Conservation (phyloP, 2,888 invertebrate species). For the Watsonalla binaria region DNA sequence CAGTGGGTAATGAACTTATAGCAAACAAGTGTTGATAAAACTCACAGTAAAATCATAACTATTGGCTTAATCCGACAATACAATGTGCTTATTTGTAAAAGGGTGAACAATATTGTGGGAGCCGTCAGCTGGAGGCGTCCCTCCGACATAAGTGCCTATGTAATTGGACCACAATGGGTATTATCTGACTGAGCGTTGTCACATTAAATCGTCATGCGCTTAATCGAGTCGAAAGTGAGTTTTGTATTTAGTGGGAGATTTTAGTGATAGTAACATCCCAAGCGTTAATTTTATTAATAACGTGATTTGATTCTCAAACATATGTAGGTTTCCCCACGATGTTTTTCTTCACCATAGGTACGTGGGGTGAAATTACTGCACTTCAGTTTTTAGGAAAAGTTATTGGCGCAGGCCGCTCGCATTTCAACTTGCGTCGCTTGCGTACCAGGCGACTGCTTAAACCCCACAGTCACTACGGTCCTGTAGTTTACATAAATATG, state of each 20-base stretch:
- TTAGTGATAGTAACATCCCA: too few species aligned
- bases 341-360: too few species aligned
- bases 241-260: constrained; percentile 15
- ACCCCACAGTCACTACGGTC: too few species aligned
- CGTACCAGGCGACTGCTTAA: too few species aligned
- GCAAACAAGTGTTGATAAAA: constrained; percentile 16
- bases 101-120: constrained; percentile 22
- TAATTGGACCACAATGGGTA: constrained; percentile 59
- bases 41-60: constrained; percentile 13
- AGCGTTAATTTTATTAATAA: too few species aligned
- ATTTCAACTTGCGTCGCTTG: too few species aligned
- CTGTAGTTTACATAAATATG: too few species aligned
- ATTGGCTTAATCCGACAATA: constrained; percentile 23
- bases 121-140: constrained; percentile 57
- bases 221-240: constrained; percentile 54
- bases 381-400: too few species aligned
- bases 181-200: constrained; percentile 64
- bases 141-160: constrained; percentile 30
- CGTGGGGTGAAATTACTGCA: too few species aligned
- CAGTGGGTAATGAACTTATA: not conserved
- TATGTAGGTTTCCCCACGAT: too few species aligned
- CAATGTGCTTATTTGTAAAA: constrained; percentile 17
- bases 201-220: constrained; percentile 62
- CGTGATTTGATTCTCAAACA: too few species aligned
- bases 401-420: too few species aligned